A percentile compares a stretch with the other conserved stretches of the same genome.
phyloP scores from a whole-genome alignment of 2,797 vertebrate genomes.

The Semotilus atromaculatus region DNA sequence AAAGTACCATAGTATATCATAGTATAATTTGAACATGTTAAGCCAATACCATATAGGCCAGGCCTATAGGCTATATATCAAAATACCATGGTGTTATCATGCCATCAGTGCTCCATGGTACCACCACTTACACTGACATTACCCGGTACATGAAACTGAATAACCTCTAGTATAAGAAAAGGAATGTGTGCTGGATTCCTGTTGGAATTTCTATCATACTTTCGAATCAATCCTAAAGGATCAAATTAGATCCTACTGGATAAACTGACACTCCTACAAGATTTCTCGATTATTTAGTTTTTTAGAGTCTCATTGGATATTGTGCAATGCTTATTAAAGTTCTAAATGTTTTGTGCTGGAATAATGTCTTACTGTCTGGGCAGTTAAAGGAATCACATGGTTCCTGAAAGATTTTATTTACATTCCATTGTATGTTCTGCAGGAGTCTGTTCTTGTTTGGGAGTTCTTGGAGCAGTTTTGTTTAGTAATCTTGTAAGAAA shows the following conservation, averaged over 20 bases:
- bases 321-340: background rate
- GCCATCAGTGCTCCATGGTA: background rate
- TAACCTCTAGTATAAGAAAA: background rate
- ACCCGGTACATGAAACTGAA: background rate
- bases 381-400: background rate
- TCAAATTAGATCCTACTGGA: background rate
- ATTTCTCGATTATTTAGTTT: background rate
- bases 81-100: background rate
- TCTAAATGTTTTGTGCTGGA: background rate
- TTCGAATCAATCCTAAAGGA: background rate
- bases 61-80: background rate
- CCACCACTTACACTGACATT: background rate
- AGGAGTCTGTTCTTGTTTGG: background rate
- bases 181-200: background rate
- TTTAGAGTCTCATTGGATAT: background rate
- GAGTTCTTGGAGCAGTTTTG: background rate
- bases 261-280: background rate
- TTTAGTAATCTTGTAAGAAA: background rate
- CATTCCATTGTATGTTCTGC: background rate
- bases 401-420: background rate
- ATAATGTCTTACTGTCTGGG: background rate
- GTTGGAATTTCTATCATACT: background rate
- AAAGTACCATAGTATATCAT: background rate
- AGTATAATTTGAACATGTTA: background rate
- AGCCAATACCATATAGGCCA: background rate